Evolutionary conservation across 2,888 invertebrate species (phyloP).

Genomic region (Tridacna gigas): DNA sequence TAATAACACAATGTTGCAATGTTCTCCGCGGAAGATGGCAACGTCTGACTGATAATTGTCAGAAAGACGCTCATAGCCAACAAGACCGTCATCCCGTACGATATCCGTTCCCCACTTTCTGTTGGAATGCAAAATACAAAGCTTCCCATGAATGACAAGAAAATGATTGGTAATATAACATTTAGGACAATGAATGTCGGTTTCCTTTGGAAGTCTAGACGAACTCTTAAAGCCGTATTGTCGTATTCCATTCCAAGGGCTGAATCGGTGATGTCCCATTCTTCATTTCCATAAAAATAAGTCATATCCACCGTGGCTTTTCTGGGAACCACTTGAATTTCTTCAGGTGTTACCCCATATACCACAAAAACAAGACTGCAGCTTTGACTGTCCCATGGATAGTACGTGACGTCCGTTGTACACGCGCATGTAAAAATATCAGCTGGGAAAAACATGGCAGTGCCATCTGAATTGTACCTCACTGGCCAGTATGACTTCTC

Average conservation of each 20-base stretch:
- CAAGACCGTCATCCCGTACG: constrained; percentile 10
- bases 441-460: constrained; percentile 1
- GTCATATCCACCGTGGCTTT: neutral
- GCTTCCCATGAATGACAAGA: constrained; percentile 1
- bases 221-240: neutral
- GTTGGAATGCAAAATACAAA: constrained; percentile 7
- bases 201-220: neutral
- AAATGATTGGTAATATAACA: constrained; percentile 8
- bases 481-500: constrained; percentile 1
- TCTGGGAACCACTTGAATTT: neutral
- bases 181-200: neutral
- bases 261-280: neutral
- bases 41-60: neutral
- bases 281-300: neutral
- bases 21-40: neutral
- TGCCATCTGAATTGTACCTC: neutral
- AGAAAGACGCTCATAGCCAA: constrained; percentile 4
- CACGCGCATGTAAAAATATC: neutral
- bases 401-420: neutral
- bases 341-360: neutral
- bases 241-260: neutral
- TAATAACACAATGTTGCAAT: constrained; percentile 3
- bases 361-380: neutral
- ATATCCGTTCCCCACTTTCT: constrained; percentile 13
- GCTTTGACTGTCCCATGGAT: constrained; percentile 15